Conservation (phyloP, 2,113 vertebrate genomes). For the human region GRCh38 chr12:16178001-16178500, state of each 20-base stretch:
- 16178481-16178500: constrained; percentile 28
- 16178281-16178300: neutral
- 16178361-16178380: constrained; percentile 49
- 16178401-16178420: neutral
- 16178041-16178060: neutral
- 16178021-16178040: constrained; percentile 18
- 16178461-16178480: constrained; percentile 54
- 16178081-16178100: neutral
- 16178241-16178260: neutral
- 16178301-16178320: constrained; percentile 37
- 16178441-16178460: constrained; percentile 18
- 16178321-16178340: constrained; percentile 43
- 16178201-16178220: constrained; percentile 6
- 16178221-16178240: neutral
- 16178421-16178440: constrained; percentile 18
- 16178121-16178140: neutral
- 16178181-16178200: neutral
- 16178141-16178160: neutral
- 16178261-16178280: neutral
- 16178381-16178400: constrained; percentile 53
- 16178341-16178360: constrained; percentile 31
- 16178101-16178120: neutral
- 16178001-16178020: neutral
- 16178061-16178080: neutral
- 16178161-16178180: neutral